These are phyloP conservation scores for Drosophila arizonae DNA, from an alignment of 1,140 invertebrate species.

Conservation along the genomic window DNA sequence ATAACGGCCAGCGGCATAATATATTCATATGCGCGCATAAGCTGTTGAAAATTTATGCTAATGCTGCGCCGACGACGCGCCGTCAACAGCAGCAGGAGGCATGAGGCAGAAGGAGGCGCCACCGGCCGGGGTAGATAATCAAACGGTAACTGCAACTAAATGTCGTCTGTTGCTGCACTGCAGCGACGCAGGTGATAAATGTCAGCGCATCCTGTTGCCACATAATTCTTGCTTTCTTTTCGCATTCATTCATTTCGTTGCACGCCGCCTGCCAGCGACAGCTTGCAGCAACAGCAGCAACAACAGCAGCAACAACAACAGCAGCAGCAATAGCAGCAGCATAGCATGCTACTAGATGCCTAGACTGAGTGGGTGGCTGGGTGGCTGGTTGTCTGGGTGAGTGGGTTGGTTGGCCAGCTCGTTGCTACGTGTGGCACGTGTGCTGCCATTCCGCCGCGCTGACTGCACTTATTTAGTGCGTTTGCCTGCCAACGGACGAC, in stretches of 20 bases:
- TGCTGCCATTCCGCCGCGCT: not conserved
- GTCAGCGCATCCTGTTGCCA: slow-evolving; percentile 73
- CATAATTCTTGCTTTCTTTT: slow-evolving; percentile 59
- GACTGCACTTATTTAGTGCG: slow-evolving; percentile 28
- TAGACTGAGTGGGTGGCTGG: not conserved
- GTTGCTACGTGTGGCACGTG: not conserved
- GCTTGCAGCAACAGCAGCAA: not conserved
- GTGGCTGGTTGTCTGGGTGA: no score
- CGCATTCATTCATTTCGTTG: slow-evolving; percentile 43
- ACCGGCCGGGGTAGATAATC: slow-evolving; percentile 29
- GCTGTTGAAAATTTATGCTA: slow-evolving; percentile 72
- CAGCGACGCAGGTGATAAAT: slow-evolving; percentile 66
- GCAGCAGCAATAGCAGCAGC: no score
- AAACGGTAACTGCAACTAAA: slow-evolving; percentile 36
- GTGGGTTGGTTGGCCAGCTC: no score
- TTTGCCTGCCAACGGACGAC: not conserved
- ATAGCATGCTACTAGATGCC: no score
- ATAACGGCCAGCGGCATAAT: slow-evolving; percentile 50
- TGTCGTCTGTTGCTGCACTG: not conserved
- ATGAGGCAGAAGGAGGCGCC: no score
- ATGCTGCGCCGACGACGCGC: slow-evolving; percentile 35
- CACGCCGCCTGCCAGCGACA: slow-evolving; percentile 3
- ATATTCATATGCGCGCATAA: slow-evolving; percentile 71
- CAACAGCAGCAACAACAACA: no score
- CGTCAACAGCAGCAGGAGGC: not conserved